phyloP scores from a whole-genome alignment of 2,113 vertebrate genomes.

The Colinus virginianus region DNA sequence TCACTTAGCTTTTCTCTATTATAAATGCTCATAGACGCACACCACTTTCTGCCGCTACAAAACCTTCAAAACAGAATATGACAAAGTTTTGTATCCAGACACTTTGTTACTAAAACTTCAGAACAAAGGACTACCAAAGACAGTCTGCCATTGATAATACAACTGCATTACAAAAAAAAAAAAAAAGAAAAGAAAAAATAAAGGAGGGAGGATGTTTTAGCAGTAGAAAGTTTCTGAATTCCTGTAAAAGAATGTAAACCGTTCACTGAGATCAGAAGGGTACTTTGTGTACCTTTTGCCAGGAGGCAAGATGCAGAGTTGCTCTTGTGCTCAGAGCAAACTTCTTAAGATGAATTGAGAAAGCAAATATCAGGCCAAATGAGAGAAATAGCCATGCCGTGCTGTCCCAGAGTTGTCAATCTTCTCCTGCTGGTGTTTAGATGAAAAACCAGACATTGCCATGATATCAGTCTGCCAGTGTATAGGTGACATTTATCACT shows the following conservation, averaged over 20 bases:
- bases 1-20: slow-evolving; percentile 59
- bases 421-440: not conserved
- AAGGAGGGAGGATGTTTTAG: not conserved
- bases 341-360: slow-evolving; percentile 16
- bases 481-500: slow-evolving; percentile 71
- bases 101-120: slow-evolving; percentile 36
- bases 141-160: not conserved
- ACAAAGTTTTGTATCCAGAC: slow-evolving; percentile 49
- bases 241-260: not conserved
- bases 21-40: slow-evolving; percentile 40
- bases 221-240: slow-evolving; percentile 16
- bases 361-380: slow-evolving; percentile 67
- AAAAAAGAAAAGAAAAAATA: not conserved
- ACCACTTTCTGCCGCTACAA: not conserved
- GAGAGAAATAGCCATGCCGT: slow-evolving; percentile 56
- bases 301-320: slow-evolving; percentile 23
- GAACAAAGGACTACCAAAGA: slow-evolving; percentile 36
- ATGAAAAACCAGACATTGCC: slow-evolving; percentile 43
- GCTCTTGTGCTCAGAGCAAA: slow-evolving; percentile 30
- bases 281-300: slow-evolving; percentile 30
- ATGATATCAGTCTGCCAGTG: slow-evolving; percentile 34
- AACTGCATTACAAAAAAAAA: not conserved
- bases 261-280: slow-evolving; percentile 17
- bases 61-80: slow-evolving; percentile 36
- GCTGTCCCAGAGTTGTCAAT: slow-evolving; percentile 46